Conservation (phyloP, 2,797 vertebrate species). For the Carduelis carduelis region DNA sequence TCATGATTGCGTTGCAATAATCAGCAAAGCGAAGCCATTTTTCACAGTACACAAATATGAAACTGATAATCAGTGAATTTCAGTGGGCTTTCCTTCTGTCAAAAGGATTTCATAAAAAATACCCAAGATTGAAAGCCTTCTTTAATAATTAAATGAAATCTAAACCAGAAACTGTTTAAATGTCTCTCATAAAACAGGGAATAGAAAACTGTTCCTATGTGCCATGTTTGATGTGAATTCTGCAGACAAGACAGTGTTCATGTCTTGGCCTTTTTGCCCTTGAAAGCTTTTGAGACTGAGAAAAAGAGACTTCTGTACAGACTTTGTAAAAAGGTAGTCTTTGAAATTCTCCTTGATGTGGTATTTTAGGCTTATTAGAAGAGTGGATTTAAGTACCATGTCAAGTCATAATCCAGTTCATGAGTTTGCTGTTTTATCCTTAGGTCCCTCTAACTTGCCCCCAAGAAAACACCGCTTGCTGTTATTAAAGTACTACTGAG, state of each 20-base stretch:
- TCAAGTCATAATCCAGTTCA: constrained; percentile 17
- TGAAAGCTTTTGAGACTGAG: constrained; percentile 31
- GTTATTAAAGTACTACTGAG: not conserved
- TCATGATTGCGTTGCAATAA: not conserved
- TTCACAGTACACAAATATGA: not conserved
- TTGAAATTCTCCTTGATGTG: constrained; percentile 60
- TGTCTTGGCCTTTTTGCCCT: constrained; percentile 37
- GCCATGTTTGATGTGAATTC: constrained; percentile 23
- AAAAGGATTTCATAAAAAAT: not conserved
- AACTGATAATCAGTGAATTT: not conserved
- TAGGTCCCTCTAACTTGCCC: not conserved
- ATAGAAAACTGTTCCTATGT: not conserved
- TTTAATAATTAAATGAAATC: constrained; percentile 13
- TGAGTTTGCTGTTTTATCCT: not conserved
- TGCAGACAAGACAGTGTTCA: constrained; percentile 12
- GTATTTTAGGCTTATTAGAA: constrained; percentile 57
- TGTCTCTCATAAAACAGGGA: not conserved
- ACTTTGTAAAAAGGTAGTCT: constrained; percentile 29
- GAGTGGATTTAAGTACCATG: constrained; percentile 1
- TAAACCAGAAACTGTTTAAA: not conserved
- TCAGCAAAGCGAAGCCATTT: not conserved
- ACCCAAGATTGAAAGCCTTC: not conserved
- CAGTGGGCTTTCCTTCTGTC: not conserved
- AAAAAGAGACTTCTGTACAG: constrained; percentile 30
- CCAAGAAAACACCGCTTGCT: not conserved